Base-by-base conservation (phyloP, 30 jellyfish, hydroid and myxozoan genomes). In the Aurelia sp. region DNA sequence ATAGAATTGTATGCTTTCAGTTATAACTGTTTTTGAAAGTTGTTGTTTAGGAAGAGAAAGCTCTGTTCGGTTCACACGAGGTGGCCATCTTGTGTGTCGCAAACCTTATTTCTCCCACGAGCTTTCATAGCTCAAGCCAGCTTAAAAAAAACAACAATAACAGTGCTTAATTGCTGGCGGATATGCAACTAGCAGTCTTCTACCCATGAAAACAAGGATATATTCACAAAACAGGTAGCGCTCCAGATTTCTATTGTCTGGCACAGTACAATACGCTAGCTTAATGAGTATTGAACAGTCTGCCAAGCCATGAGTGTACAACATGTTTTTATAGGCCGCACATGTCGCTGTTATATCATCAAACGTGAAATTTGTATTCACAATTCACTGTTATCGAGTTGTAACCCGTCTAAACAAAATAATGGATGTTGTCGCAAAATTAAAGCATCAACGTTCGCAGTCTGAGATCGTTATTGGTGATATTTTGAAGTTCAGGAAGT, bases 381-480 rank as follows among this genome's bases (percentile, higher is more conserved):
- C 1, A 44, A 44, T 44, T 44, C 55, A 44, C 55, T 9, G 55
- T 44, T 6, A 44, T 44, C 55, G 55, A 44, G 10, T 44, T 44
- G 55, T 44, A 9, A 44, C 10, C 16, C 55, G 15, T 44, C 15
- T 1, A 2, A 44, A 44, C 3, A 44, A 9, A 44, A 13, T 7
- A 37, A 76, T 76, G 86, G 86, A 59, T 10, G 48, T 60, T 10
- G 33, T 22, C 19, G 76, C 62, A 40, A 76, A 76, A 37, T 74
- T 76, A 8, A 30, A 74, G 20, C 91, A 69, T 62, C 72, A 61
- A 33, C 91, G 91, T 41, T 82, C 91, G 47, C 91, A 82, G 73
- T 82, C 91, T 13, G 91, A 82, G 48, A 70, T 82, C 40, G 79
- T 71, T 33, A 50, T 76, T 21, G 75, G 58, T 53, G 88, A 73